These are phyloP conservation scores for Neoascia interrupta DNA, from an alignment of 2,888 invertebrate genomes.

Conservation along the genomic window DNA sequence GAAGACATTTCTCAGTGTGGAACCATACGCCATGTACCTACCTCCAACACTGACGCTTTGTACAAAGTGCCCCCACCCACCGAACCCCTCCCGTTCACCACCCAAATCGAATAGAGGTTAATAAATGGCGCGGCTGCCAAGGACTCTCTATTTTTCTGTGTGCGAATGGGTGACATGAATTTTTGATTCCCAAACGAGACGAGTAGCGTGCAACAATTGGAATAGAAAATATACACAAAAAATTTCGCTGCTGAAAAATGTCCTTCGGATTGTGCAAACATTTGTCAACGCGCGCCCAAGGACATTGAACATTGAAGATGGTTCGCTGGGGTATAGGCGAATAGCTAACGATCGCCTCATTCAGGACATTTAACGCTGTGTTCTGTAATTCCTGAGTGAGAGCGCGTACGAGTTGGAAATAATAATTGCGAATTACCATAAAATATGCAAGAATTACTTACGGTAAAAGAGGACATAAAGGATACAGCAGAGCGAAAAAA, in stretches of 20 bases:
- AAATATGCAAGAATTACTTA: constrained; percentile 57
- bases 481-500: constrained; percentile 17
- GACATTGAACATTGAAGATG: background rate
- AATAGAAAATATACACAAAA: constrained; percentile 43
- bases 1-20: constrained; percentile 69
- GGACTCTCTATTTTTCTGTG: constrained; percentile 9
- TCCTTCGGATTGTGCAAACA: constrained; percentile 50
- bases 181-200: constrained; percentile 51
- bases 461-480: constrained; percentile 33
- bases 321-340: background rate
- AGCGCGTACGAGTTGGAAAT: constrained; percentile 62
- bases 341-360: constrained; percentile 38
- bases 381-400: constrained; percentile 41
- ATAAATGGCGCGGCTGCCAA: constrained; percentile 51
- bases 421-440: constrained; percentile 65
- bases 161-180: constrained; percentile 47
- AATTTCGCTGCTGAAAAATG: constrained; percentile 54
- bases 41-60: background rate
- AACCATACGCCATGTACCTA: constrained; percentile 44
- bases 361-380: constrained; percentile 55
- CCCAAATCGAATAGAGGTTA: constrained; percentile 41
- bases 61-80: background rate
- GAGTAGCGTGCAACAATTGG: constrained; percentile 47
- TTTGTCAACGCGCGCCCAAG: constrained; percentile 27
- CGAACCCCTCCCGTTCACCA: background rate